Percentiles rank a stretch among this genome's conserved stretches.
Evolutionary conservation across 2,797 vertebrate genomes (phyloP).

Genomic region (Artibeus jamaicensis): DNA sequence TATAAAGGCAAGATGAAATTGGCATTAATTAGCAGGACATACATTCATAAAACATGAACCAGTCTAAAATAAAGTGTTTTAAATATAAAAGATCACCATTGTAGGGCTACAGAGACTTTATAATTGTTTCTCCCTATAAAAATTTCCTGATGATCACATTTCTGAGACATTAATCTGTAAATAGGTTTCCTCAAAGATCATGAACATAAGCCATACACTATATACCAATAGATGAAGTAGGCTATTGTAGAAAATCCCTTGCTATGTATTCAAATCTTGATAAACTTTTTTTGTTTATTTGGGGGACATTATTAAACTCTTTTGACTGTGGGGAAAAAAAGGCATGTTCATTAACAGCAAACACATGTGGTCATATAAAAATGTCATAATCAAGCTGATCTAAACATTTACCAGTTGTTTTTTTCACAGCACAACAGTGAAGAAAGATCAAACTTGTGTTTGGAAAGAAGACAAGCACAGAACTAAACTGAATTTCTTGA

Average conservation of each 20-base stretch:
- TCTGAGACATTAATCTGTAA: neutral
- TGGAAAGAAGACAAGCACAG: neutral
- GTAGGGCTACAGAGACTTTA: neutral
- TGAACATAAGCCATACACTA: neutral
- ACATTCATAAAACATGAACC: neutral
- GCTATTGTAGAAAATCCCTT: neutral
- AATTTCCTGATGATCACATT: neutral
- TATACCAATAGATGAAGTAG: neutral
- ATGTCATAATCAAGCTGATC: neutral
- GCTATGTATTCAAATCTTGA: neutral
- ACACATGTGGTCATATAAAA: neutral
- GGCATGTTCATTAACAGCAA: neutral
- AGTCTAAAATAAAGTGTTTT: neutral
- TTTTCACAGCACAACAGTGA: neutral
- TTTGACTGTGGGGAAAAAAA: neutral
- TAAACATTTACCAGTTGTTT: neutral
- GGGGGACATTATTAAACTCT: neutral
- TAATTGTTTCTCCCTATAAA: neutral
- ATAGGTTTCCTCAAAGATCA: neutral
- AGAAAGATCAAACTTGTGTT: neutral
- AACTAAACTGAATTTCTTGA: neutral
- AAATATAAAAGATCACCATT: neutral
- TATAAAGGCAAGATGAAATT: constrained; percentile 3
- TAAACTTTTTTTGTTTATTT: neutral
- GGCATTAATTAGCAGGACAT: neutral